Evolutionary conservation across 1,140 invertebrate species (phyloP).

Genomic region (Babylonia areolata): DNA sequence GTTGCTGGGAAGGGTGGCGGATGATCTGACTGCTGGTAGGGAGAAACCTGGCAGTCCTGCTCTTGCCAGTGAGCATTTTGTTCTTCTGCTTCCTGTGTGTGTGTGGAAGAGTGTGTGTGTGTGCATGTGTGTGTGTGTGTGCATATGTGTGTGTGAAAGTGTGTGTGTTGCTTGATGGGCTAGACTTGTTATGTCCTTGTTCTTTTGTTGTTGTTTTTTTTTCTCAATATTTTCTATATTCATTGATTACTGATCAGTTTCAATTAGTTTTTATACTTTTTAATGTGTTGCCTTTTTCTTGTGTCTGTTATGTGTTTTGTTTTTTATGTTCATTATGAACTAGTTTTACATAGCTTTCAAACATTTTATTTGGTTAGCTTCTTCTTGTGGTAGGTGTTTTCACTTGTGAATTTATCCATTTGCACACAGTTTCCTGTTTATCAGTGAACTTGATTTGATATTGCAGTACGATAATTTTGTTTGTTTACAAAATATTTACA

Average conservation of each 20-base stretch:
- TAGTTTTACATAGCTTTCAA: too few species aligned
- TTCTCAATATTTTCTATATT: too few species aligned
- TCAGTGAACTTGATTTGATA: neutral
- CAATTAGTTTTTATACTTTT: neutral
- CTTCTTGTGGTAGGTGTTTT: too few species aligned
- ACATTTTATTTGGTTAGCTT: too few species aligned
- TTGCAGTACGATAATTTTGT: too few species aligned
- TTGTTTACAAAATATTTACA: too few species aligned
- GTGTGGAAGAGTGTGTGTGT: neutral
- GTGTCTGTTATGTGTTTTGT: neutral
- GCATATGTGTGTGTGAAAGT: neutral
- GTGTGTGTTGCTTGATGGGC: neutral
- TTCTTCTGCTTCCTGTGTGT: neutral
- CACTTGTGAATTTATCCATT: too few species aligned
- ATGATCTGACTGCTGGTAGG: constrained; percentile 13
- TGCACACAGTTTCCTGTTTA: neutral
- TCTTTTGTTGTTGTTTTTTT: too few species aligned
- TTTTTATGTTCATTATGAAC: neutral
- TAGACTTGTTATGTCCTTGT: too few species aligned
- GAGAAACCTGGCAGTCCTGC: constrained; percentile 13
- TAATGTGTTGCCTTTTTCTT: neutral
- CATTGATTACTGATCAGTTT: too few species aligned
- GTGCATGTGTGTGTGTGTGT: neutral
- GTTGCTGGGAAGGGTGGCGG: constrained; percentile 1
- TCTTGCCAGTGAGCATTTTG: constrained; percentile 2